Conservation (phyloP, 1,140 invertebrate species). For the Lanistes nyassanus region DNA sequence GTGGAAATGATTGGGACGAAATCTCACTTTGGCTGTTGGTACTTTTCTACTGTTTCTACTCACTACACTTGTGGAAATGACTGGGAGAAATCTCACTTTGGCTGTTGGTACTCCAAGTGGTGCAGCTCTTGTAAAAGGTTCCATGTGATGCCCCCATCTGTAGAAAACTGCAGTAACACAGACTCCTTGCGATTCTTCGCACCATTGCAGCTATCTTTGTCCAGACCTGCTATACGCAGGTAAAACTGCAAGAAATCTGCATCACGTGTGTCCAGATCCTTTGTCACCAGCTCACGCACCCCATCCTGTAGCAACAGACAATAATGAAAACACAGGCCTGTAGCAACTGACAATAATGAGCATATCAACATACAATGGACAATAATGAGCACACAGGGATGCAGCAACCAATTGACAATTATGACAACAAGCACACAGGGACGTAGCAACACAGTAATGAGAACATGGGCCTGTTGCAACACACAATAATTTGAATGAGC, state of each 20-base stretch:
- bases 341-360: no score
- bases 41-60: background rate
- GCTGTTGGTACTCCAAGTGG: slow-evolving; percentile 33
- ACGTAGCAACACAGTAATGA: no score
- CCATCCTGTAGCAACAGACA: slow-evolving; percentile 46
- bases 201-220: slow-evolving; percentile 48
- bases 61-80: slow-evolving; percentile 13
- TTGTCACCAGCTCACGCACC: slow-evolving; percentile 51
- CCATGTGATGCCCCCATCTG: slow-evolving; percentile 66
- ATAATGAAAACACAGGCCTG: no score
- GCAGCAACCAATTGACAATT: no score
- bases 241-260: slow-evolving; percentile 63
- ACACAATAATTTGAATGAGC: no score
- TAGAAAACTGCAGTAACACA: slow-evolving; percentile 63
- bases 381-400: no score
- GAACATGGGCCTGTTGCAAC: no score
- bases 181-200: slow-evolving; percentile 49
- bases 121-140: slow-evolving; percentile 58
- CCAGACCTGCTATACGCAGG: slow-evolving; percentile 52
- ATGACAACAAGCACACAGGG: no score
- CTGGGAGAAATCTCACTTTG: slow-evolving; percentile 16
- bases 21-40: no score
- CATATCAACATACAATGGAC: background rate
- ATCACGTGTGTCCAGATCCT: slow-evolving; percentile 51
- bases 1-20: no score